Evolutionary conservation across 2,888 invertebrate genomes (phyloP), one percentile per base, ranked within the genome.

Genomic region (Himalopsyche tibetana): DNA sequence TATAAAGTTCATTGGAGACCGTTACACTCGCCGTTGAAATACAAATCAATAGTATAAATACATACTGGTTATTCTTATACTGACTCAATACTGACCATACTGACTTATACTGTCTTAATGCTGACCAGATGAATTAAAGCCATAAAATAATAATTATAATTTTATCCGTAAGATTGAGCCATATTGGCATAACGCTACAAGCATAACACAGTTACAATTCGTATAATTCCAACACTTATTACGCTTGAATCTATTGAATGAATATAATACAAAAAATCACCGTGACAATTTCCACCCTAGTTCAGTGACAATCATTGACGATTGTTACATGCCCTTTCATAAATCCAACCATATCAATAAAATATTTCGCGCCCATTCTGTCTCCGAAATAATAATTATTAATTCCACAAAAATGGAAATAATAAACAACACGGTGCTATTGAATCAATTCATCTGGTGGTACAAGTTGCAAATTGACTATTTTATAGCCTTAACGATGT

Each of bases 371-470:
- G 51, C 81, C 83, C 81, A 87, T 88, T 86, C 86, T 83, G 63
- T 84, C 82, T 80, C 40, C 82, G 79, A 83, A 74, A 36, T 74
- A 36, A 74, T 74, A 84, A 87, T 86, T 84, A 84, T 83, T 80
- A 87, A 87, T 88, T 88, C 88, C 88, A 88, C 87, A 88, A 88
- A 87, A 87, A 87, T 88, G 86, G 84, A 88, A 56, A 69, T 82
- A 82, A 83, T 85, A 86, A 87, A 69, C 86, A n/a, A 36, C 36
- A n/a, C 9, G 81, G 81, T 74, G 83, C n/a, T 80, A 45, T 28
- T 19, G 45, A 85, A 82, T 83, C 36, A 42, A 82, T 85, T 85
- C 80, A 84, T 74, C 74, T 38, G 74, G 2, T 36, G 36, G 38
- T 74, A 36, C 28, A 74, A 38, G 15, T 74, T 15, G 74, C 3